Base-by-base conservation (phyloP, 2,113 vertebrate genomes). In the Oostethus manadensis region DNA sequence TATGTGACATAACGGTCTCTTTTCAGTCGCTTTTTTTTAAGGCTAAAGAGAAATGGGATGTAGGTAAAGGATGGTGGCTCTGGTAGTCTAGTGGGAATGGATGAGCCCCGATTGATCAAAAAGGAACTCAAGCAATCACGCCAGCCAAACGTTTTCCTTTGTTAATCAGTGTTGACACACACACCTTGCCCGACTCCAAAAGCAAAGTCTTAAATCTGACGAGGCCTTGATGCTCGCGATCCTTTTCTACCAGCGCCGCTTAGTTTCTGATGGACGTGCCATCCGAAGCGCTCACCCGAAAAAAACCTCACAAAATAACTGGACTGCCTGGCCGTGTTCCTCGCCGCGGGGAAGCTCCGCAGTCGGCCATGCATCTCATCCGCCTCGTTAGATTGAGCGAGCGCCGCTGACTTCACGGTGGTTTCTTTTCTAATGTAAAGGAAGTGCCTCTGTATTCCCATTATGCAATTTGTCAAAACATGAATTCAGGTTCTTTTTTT, bases 381-480 rank as follows among this genome's bases (percentile, higher is more conserved):
- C 70, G 84, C 80, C 82, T 76, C 57, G 66, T 78, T 42, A 81
- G 80, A 83, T 76, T 83, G 70, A 82, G 74, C 53, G 73, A 81
- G 83, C 71, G 79, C 67, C 64, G 76, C 79, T 62, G 77, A 74
- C 70, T 62, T 74, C 65, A 76, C 59, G 71, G 82, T 83, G 80
- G 80, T 89, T 88, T 85, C 67, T 88, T 89, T 88, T 89, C 84
- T 81, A 86, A 89, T 87, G 87, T 87, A 89, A 40, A 89, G 89
- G 87, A 91, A 91, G 90, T 91, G 90, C 90, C 90, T 91, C 88
- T 87, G 86, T 89, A 89, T 90, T 89, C 89, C 89, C 89, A 88
- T 91, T 91, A 91, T 91, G 90, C 90, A 91, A 91, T 90, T 90
- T 89, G 84, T 91, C 88, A 83, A n/a, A 85, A 88, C 88, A 90